Base-by-base conservation (phyloP, 2,113 vertebrate genomes). In the Himantopus leucocephalus region DNA sequence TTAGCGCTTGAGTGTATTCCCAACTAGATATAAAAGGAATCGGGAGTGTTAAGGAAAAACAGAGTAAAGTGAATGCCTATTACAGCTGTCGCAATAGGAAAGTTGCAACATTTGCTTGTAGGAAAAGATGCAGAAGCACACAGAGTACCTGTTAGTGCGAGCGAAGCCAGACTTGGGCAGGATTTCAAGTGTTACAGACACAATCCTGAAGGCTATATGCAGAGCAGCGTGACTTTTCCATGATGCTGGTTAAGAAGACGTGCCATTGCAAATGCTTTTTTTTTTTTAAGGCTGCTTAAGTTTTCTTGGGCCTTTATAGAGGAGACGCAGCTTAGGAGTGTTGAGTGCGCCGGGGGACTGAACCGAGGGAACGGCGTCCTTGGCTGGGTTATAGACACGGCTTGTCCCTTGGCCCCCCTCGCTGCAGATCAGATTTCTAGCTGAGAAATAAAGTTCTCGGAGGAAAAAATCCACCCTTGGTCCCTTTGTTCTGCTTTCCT, bases 81-180 rank as follows among this genome's bases (percentile, higher is more conserved):
- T 97, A 96, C 96, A 97, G 88, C 86, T 96, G 95, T 92, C 95
- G 94, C 90, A 21, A 73, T 90, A 75, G 97, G 97, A 97, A 97
- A 97, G 94, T 97, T 96, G 92, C 92, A 97, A 95, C 93, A 97
- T 97, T 97, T 97, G 97, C 97, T 98, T 97, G 97, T 98, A 98
- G 96, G 97, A 96, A 96, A 95, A 97, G 92, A 98, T 98, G 98
- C 97, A 98, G 97, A 97, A 97, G 94, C 97, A 98, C 96, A 97
- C 84, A 85, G 97, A 98, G 95, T 97, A 97, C 97, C 95, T 96
- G 94, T 95, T 91, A 97, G 95, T 67, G 95, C 45, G 86, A 98
- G 97, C 84, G 79, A 82, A 97, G 97, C 97, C 98, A 98, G 98
- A 94, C 97, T 97, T 97, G 82, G 95, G 90, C 85, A 91, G 93